These are phyloP conservation scores for Gastracanthus pulcherrimus DNA, from an alignment of 2,888 invertebrate genomes.

Conservation along the genomic window DNA sequence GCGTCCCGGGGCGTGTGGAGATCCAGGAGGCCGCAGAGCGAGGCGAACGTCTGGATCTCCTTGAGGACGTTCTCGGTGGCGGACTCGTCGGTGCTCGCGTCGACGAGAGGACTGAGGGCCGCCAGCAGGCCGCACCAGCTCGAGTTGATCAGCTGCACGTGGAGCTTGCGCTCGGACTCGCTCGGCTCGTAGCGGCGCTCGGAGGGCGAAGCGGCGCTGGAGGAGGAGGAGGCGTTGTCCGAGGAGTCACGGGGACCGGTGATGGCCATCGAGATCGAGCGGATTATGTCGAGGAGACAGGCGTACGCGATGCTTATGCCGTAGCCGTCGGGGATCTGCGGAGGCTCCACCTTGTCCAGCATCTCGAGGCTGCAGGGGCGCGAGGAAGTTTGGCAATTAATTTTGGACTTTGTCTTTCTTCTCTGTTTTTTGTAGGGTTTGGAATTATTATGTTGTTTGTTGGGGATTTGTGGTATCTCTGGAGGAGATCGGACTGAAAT, in stretches of 20 bases:
- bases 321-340: constrained; percentile 96
- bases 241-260: constrained; percentile 79
- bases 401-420: too few species aligned
- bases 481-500: too few species aligned
- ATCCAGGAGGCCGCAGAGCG: constrained; percentile 91
- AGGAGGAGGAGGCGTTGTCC: too few species aligned
- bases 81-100: constrained; percentile 96
- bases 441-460: too few species aligned
- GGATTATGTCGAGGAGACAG: constrained; percentile 93
- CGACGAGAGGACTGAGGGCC: constrained; percentile 93
- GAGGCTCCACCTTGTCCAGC: constrained; percentile 96
- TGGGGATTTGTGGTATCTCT: too few species aligned
- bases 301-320: constrained; percentile 97
- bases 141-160: constrained; percentile 91
- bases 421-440: too few species aligned
- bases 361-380: constrained; percentile 82
- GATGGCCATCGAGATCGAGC: constrained; percentile 88
- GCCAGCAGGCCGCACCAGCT: constrained; percentile 97
- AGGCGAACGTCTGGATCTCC: constrained; percentile 93
- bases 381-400: background rate
- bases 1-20: constrained; percentile 92
- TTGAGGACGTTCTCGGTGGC: constrained; percentile 94
- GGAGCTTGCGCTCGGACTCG: constrained; percentile 78
- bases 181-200: constrained; percentile 76
- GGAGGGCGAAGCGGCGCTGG: too few species aligned